A percentile compares a stretch with the other conserved stretches of the same genome.
phyloP scores from a whole-genome alignment of 2,797 vertebrate genomes.

The Molossus molossus region DNA sequence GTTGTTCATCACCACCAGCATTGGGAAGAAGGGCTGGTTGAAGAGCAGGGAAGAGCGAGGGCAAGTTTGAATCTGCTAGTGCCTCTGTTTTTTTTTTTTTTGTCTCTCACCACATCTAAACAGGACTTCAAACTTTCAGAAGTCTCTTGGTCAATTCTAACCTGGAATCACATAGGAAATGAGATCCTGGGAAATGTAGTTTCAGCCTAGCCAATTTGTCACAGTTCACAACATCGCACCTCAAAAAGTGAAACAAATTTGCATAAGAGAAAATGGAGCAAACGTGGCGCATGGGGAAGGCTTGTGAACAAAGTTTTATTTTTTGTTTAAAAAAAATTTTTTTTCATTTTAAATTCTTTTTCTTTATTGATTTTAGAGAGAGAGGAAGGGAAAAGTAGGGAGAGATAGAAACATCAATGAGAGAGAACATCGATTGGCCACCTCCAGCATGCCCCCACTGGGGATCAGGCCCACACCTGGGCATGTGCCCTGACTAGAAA shows the following conservation, averaged over 20 bases:
- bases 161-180: neutral
- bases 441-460: no score
- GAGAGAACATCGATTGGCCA: no score
- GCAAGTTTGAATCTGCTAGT: neutral
- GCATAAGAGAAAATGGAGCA: neutral
- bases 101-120: neutral
- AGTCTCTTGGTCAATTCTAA: neutral
- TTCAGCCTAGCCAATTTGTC: neutral
- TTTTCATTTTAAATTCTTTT: no score
- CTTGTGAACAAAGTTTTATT: neutral
- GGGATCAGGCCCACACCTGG: no score
- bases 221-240: conserved; percentile 28
- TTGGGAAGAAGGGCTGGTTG: neutral
- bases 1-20: neutral
- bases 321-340: no score
- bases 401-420: no score
- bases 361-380: no score
- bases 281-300: neutral
- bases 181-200: neutral
- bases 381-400: no score
- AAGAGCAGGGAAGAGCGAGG: neutral
- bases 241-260: neutral
- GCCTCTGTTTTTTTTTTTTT: neutral
- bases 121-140: conserved; percentile 11
- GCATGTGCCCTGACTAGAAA: no score